Conservation (phyloP, 2,888 invertebrate genomes). For the Drosophila birchii region DNA sequence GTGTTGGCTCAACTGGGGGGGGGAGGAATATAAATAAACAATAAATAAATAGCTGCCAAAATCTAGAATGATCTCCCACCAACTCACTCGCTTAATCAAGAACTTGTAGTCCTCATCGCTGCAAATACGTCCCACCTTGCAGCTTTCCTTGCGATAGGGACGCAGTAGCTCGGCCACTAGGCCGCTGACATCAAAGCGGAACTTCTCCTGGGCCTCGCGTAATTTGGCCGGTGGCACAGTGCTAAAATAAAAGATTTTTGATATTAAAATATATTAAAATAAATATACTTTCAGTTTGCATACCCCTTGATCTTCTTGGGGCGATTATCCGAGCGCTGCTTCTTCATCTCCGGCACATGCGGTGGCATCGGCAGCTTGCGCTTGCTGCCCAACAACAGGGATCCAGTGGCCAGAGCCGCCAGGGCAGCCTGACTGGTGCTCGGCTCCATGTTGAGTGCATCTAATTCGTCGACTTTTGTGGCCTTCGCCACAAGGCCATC, state of each 20-base stretch:
- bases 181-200: slow-evolving; percentile 67
- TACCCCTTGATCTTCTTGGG: slow-evolving; percentile 23
- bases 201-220: slow-evolving; percentile 59
- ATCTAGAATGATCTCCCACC: too few species aligned
- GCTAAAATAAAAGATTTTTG: slow-evolving; percentile 14
- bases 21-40: not conserved
- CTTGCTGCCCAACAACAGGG: slow-evolving; percentile 15
- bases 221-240: slow-evolving; percentile 9
- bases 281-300: not conserved
- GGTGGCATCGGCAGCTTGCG: slow-evolving; percentile 55
- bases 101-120: slow-evolving; percentile 91
- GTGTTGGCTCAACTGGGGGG: slow-evolving; percentile 59
- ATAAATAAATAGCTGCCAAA: not conserved
- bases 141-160: slow-evolving; percentile 93
- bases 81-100: slow-evolving; percentile 59
- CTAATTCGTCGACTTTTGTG: slow-evolving; percentile 70
- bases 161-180: slow-evolving; percentile 66
- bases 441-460: slow-evolving; percentile 61
- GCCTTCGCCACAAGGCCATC: slow-evolving; percentile 80
- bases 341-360: slow-evolving; percentile 38
- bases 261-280: not conserved
- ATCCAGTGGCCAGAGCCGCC: slow-evolving; percentile 10
- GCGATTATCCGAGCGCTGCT: slow-evolving; percentile 49
- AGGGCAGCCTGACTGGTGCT: slow-evolving; percentile 40
- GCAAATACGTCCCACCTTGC: slow-evolving; percentile 93